Evolutionary conservation across 2,797 vertebrate genomes (phyloP), one percentile per base, ranked within the genome.

Genomic region (Coregonus sp.): DNA sequence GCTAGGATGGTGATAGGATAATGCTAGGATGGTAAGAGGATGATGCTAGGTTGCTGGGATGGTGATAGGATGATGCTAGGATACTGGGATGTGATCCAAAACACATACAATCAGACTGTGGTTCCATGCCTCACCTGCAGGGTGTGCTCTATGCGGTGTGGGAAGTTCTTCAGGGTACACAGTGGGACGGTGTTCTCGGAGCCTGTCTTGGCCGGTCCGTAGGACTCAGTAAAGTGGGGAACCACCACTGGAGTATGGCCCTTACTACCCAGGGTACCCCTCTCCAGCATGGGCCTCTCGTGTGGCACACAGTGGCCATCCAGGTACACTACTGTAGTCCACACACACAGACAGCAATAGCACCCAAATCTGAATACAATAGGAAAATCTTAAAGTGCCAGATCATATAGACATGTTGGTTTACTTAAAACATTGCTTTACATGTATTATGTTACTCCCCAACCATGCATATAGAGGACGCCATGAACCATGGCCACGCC

Each of bases 111-210:
- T 47, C 6, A 14, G 14, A 7, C 9, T 18, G 54, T 37, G 5
- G 2, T 61, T 68, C 14, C 25, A 33, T 25, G n/a, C 25, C 51
- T 82, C 80, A 97, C 97, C 96, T 98, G 96, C 56, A 98, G 83
- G 0, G 96, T 96, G 86, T 98, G 96, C 86, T 96, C 93, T 4
- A 94, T 95, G 70, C 92, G 91, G 81, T 89, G 86, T 61, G 97
- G 97, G 76, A 96, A 96, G 92, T 95, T 84, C 78, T 94, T 94
- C 52, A 97, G 81, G 0, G 96, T 98, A 80, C 97, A 98, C 70
- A 94, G 76, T 0, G 96, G 96, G 71, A 96, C 80, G n/a, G 82
- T 75, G 0, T 73, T 73, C 0, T 84, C 74, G 3, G 83, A 40
- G 0, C 75, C 70, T 4, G 86, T 16, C 0, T 37, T 5, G 0